Percentiles rank a stretch among this genome's conserved stretches.
Evolutionary conservation across 2,797 vertebrate genomes (phyloP).

Genomic region (Falco biarmicus): DNA sequence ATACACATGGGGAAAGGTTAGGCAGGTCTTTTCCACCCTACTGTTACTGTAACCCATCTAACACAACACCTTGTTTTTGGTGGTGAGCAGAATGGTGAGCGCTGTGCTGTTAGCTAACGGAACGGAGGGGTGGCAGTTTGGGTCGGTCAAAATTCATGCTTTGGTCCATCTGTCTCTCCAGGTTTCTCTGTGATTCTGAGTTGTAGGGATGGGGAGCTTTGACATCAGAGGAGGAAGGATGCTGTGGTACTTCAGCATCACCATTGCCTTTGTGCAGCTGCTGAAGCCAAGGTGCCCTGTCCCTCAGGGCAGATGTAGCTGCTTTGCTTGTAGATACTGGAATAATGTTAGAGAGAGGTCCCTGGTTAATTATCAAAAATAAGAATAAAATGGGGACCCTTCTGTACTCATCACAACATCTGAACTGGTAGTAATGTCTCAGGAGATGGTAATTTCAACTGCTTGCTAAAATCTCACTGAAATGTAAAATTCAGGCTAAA

Average conservation of each 20-base stretch:
- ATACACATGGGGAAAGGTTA: neutral
- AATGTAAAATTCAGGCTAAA: neutral
- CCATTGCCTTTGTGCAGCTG: neutral
- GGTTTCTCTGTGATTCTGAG: neutral
- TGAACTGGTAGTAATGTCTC: neutral
- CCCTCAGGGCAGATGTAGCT: neutral
- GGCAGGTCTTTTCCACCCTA: neutral
- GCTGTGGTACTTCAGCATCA: neutral
- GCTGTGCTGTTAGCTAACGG: neutral
- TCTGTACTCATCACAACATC: neutral
- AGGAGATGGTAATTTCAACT: neutral
- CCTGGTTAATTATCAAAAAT: neutral
- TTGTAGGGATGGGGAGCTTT: neutral
- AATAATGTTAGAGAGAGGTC: neutral
- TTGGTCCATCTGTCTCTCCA: neutral
- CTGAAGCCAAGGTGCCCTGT: neutral
- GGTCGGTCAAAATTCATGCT: fast-evolving
- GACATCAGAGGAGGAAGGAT: neutral
- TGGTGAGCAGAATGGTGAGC: neutral
- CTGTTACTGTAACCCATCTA: neutral
- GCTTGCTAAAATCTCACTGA: neutral
- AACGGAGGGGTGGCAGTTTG: neutral
- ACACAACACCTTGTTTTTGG: neutral
- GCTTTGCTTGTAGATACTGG: neutral
- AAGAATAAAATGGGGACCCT: neutral